Evolutionary conservation across 2,888 invertebrate genomes (phyloP).

Genomic region (Epirrhoe alternata): DNA sequence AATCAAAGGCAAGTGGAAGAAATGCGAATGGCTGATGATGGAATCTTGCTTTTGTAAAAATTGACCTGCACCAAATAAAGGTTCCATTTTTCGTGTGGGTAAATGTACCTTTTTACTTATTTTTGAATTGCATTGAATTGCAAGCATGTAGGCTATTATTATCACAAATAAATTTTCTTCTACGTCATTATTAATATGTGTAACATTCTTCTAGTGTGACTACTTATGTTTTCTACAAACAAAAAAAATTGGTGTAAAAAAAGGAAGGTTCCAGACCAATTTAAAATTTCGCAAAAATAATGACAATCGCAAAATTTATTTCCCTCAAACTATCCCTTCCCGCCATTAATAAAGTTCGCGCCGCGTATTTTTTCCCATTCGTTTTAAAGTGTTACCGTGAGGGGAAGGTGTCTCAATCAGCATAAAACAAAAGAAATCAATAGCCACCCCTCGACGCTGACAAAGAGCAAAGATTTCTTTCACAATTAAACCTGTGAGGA

Average conservation of each 20-base stretch:
- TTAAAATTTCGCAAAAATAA: slow-evolving; percentile 13
- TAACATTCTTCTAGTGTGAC: too few relatives aligned
- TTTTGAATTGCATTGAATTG: neutral
- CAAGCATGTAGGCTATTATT: too few relatives aligned
- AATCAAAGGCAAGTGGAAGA: slow-evolving; percentile 19
- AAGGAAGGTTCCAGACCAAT: slow-evolving; percentile 6
- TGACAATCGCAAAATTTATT: slow-evolving; percentile 27
- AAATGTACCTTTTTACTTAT: neutral
- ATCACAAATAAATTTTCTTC: too few relatives aligned
- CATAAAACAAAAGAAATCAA: slow-evolving; percentile 86
- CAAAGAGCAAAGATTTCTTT: slow-evolving; percentile 85
- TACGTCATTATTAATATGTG: too few relatives aligned
- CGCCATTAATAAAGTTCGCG: slow-evolving; percentile 51
- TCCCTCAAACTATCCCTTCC: slow-evolving; percentile 32
- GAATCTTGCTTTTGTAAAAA: neutral
- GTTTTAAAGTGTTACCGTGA: slow-evolving; percentile 74
- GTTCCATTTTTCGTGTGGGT: neutral
- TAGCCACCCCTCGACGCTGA: slow-evolving; percentile 76
- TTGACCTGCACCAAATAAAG: neutral
- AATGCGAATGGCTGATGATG: neutral
- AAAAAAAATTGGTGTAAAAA: too few relatives aligned
- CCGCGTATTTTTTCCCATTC: slow-evolving; percentile 64
- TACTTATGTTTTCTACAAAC: too few relatives aligned
- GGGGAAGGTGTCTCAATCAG: slow-evolving; percentile 85
- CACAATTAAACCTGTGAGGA: slow-evolving; percentile 80